Percentiles rank a stretch among this genome's conserved stretches.
phyloP scores from a whole-genome alignment of 2,113 vertebrate genomes.

The Gambusia holbrooki region DNA sequence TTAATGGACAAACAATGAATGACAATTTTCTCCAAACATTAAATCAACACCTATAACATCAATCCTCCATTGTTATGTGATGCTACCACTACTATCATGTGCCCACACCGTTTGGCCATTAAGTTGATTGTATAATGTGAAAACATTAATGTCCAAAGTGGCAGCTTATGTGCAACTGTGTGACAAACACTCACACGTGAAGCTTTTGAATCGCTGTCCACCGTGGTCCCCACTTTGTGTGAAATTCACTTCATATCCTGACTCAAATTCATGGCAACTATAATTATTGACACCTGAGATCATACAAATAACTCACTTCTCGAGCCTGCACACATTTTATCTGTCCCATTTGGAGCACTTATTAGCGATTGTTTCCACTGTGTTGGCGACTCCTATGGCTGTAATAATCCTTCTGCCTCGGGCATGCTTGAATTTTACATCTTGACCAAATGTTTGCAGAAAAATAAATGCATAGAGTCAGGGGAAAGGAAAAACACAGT shows the following conservation, averaged over 20 bases:
- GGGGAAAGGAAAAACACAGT: slow-evolving; percentile 34
- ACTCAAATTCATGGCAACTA: slow-evolving; percentile 7
- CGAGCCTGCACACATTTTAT: slow-evolving; percentile 39
- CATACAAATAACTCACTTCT: slow-evolving; percentile 21
- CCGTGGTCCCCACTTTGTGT: neutral
- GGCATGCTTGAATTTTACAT: slow-evolving; percentile 59
- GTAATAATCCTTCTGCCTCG: slow-evolving; percentile 49
- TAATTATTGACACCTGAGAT: slow-evolving; percentile 27
- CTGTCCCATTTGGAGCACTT: slow-evolving; percentile 47
- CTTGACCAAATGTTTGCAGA: slow-evolving; percentile 51
- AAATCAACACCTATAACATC: neutral
- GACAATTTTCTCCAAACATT: neutral
- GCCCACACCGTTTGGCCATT: neutral
- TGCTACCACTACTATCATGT: neutral
- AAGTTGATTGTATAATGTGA: neutral
- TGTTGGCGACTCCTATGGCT: slow-evolving; percentile 47
- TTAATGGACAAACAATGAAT: neutral
- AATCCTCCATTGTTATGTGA: neutral
- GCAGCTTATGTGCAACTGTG: too few species aligned
- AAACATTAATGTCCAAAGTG: neutral
- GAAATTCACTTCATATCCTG: neutral
- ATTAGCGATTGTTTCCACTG: slow-evolving; percentile 56
- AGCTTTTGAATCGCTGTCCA: neutral
- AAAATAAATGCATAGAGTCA: slow-evolving; percentile 35
- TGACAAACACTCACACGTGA: neutral